Evolutionary conservation across 2,888 invertebrate species (phyloP), one percentile per base, ranked within the genome.

Genomic region (Eupithecia vulgata): DNA sequence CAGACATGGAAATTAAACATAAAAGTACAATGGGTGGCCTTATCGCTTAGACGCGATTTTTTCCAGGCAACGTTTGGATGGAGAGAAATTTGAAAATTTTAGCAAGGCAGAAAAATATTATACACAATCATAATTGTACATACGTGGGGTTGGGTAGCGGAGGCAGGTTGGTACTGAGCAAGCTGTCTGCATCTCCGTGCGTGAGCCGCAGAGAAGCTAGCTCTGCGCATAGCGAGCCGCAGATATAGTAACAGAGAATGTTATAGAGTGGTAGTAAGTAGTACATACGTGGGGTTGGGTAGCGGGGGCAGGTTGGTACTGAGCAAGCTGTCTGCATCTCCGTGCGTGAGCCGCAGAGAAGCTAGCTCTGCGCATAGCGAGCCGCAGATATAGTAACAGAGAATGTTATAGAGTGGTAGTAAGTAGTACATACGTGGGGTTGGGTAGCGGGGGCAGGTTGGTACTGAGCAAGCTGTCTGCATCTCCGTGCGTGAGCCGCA

Each of bases 331-430:
- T 90, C 91, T 0, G 81, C 80, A 85, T 97, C 97, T 5, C 92
- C 80, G 77, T 87, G 76, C 79, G 72, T 68, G 25, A 96, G 90
- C 79, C 97, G 95, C 90, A 97, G 90, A 71, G 96, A 95, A 12
- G 96, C 96, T 94, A 97, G 95, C 67, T 96, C 91, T 0, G 91
- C 90, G 79, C 93, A 93, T 71, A 94, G 85, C 88, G 99, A 99
- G n/a, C 99, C 99, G 81, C 99, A 98, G 81, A 99, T 98, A 92
- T 99, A 99, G 94, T 99, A 99, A 90, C 99, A 99, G 98, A 98
- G 95, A 99, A 99, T 40, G 99, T 99, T n/a, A 98, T 97, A 52
- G 21, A 10, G 21, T 52, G 21, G 21, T 52, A 34, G 10, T 61
- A 30, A n/a, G n/a, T n/a, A 59, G 30, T 30, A 30, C 61, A 34